Percentiles rank a stretch among this genome's conserved stretches.
Evolutionary conservation across 2,797 vertebrate species (phyloP).

Genomic region (Chiloscyllium punctatum): DNA sequence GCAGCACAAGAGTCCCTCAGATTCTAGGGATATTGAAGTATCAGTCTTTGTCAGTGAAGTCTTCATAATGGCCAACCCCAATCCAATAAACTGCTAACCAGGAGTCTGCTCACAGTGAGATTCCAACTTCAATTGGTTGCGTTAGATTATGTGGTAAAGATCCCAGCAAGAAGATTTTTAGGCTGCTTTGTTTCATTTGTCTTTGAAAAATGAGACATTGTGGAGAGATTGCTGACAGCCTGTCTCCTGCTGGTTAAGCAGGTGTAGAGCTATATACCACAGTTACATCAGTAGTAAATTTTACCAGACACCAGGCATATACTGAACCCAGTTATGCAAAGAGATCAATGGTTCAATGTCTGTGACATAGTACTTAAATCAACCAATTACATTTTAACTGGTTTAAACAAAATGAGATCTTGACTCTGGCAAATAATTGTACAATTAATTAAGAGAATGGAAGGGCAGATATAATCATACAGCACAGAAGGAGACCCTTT

Average conservation of each 20-base stretch:
- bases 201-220: not conserved
- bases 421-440: not conserved
- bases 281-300: not conserved
- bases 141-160: not conserved
- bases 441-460: not conserved
- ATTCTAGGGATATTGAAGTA: not conserved
- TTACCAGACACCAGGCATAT: not conserved
- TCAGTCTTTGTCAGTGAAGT: not conserved
- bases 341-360: not conserved
- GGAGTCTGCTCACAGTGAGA: no score
- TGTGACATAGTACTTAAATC: not conserved
- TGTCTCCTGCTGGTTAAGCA: not conserved
- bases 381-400: not conserved
- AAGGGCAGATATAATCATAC: not conserved
- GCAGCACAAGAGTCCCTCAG: no score
- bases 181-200: not conserved
- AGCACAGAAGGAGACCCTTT: not conserved
- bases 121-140: not conserved
- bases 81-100: not conserved
- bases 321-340: not conserved
- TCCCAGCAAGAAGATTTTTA: not conserved
- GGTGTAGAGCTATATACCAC: not conserved
- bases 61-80: not conserved
- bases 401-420: not conserved
- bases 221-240: not conserved